Evolutionary conservation across 1,140 invertebrate species (phyloP).

Genomic region (Reticulitermes speratus): DNA sequence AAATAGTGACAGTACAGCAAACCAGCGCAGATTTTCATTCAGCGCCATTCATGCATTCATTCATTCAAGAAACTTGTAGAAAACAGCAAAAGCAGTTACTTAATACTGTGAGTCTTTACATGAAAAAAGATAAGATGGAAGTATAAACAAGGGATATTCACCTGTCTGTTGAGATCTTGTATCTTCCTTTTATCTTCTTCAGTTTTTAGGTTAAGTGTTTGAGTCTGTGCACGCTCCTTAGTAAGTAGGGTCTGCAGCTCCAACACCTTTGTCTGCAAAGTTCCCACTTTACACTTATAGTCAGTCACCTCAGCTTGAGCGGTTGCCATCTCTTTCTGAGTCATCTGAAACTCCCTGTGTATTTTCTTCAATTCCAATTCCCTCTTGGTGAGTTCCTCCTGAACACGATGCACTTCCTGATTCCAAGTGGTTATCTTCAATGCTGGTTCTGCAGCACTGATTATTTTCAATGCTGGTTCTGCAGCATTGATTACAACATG

Average conservation of each 20-base stretch:
- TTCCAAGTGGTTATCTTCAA: not conserved
- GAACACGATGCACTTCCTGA: not conserved
- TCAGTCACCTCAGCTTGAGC: not conserved
- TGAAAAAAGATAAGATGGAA: too few relatives aligned
- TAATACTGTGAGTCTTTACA: too few relatives aligned
- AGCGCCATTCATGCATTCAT: too few relatives aligned
- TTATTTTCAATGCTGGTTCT: not conserved
- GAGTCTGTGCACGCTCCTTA: not conserved
- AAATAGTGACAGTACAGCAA: too few relatives aligned
- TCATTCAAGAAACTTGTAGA: too few relatives aligned
- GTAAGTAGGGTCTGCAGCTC: not conserved
- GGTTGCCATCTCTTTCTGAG: not conserved
- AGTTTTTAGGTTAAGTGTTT: conserved; percentile 44
- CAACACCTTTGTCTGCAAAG: conserved; percentile 7
- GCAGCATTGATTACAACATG: not conserved
- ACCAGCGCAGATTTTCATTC: too few relatives aligned
- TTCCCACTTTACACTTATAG: not conserved
- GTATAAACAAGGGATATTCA: conserved; percentile 39
- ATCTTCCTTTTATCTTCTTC: conserved; percentile 69
- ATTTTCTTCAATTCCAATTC: not conserved
- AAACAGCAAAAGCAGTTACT: too few relatives aligned
- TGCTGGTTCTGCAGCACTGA: not conserved
- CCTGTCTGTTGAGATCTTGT: conserved; percentile 72
- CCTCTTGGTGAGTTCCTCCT: not conserved
- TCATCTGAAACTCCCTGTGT: not conserved